Percentiles rank a stretch among this genome's conserved stretches.
Evolutionary conservation across 2,888 invertebrate genomes (phyloP).

Genomic region (Callyntrura sp.): DNA sequence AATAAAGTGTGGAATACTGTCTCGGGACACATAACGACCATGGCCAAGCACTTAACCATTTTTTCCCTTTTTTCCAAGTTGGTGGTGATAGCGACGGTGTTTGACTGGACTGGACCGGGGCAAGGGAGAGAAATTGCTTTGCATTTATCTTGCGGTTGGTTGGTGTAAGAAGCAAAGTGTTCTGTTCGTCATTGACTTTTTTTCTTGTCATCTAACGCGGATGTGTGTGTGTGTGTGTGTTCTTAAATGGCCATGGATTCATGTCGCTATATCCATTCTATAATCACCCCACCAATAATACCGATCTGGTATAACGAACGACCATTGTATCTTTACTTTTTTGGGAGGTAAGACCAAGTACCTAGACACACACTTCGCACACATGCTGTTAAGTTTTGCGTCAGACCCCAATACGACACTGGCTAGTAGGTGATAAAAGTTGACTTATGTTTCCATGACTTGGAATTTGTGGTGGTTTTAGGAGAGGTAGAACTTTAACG

Average conservation of each 20-base stretch:
- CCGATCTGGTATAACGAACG: too few relatives aligned
- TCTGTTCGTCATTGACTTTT: constrained; percentile 78
- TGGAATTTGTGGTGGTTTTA: not conserved
- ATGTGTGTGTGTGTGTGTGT: not conserved
- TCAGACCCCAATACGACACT: not conserved
- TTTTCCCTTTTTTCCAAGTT: constrained; percentile 75
- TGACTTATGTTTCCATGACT: constrained; percentile 49
- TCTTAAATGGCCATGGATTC: not conserved
- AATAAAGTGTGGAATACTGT: constrained; percentile 81
- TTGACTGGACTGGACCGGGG: constrained; percentile 52
- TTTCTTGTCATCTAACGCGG: constrained; percentile 31
- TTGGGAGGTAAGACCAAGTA: not conserved
- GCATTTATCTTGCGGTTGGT: constrained; percentile 70
- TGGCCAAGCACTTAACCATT: constrained; percentile 76
- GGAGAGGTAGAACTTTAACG: too few relatives aligned
- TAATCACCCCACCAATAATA: not conserved
- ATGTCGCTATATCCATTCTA: not conserved
- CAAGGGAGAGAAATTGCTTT: constrained; percentile 81
- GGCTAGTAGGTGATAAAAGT: constrained; percentile 57
- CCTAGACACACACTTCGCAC: constrained; percentile 3
- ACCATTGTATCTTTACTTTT: not conserved
- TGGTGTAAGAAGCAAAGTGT: constrained; percentile 63
- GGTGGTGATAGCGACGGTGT: constrained; percentile 11
- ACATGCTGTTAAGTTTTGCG: not conserved
- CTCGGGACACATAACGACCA: constrained; percentile 83